These are phyloP conservation scores for Trichomalopsis sarcophagae DNA, from an alignment of 1,140 invertebrate genomes.

Conservation along the genomic window DNA sequence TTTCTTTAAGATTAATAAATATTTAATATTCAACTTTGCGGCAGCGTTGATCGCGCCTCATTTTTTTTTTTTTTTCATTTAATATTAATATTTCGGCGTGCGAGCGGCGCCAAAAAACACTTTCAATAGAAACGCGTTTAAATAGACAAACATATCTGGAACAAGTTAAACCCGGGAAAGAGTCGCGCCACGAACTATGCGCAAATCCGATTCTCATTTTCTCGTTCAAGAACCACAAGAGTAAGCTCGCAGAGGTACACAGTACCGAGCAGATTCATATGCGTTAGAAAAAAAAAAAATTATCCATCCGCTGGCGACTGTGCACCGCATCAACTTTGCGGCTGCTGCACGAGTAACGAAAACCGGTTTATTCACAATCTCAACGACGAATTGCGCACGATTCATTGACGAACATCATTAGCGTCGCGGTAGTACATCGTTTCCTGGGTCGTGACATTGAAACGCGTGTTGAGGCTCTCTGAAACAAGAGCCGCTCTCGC, in stretches of 20 bases:
- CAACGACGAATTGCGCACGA: conserved; percentile 16
- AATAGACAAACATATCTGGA: conserved; percentile 20
- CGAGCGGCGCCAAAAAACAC: conserved; percentile 24
- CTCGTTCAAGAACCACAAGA: background rate
- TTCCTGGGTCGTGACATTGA: conserved; percentile 4
- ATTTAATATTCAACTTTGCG: conserved; percentile 44
- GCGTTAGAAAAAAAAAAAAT: conserved; percentile 4
- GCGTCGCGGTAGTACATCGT: background rate
- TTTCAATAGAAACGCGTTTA: conserved; percentile 43
- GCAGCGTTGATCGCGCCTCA: background rate
- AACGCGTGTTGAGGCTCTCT: conserved; percentile 20
- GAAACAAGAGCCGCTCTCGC: conserved; percentile 27
- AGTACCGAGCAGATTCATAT: background rate
- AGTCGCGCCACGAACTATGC: conserved; percentile 16
- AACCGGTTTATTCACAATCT: conserved; percentile 25
- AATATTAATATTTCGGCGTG: conserved; percentile 14
- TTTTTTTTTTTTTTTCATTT: conserved; percentile 25
- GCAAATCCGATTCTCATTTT: background rate
- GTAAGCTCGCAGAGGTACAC: background rate
- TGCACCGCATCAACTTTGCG: background rate
- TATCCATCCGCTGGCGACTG: background rate
- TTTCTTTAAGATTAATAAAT: conserved; percentile 44
- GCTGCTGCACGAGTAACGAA: background rate
- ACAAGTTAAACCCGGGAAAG: conserved; percentile 41
- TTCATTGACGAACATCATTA: conserved; percentile 38